phyloP scores from a whole-genome alignment of 92 coral and sea anemone genomes.

The Porites lobata region DNA sequence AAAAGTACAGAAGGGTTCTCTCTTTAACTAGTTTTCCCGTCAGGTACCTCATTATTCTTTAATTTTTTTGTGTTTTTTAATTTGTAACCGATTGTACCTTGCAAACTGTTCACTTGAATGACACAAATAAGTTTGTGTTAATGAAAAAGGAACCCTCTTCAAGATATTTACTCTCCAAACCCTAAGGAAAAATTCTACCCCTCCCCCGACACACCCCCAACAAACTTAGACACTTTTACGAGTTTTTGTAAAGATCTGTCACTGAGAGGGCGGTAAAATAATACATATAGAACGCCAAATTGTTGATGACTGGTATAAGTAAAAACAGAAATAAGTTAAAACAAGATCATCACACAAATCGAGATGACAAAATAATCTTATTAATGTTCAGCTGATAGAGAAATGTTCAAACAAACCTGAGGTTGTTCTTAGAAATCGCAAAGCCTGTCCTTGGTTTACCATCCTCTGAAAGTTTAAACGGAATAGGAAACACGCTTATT shows the following conservation, averaged over 20 bases:
- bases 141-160: not conserved
- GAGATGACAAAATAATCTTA: no score
- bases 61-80: no score
- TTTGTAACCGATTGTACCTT: no score
- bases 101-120: no score
- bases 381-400: not conserved
- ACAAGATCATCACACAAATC: not conserved
- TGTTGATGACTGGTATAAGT: no score
- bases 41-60: no score
- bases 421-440: slow-evolving; percentile 17
- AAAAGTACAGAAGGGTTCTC: no score
- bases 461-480: slow-evolving; percentile 17
- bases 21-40: no score
- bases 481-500: not conserved
- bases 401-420: not conserved
- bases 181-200: not conserved
- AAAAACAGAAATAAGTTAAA: no score
- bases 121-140: not conserved
- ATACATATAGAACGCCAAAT: no score
- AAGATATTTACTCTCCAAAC: not conserved
- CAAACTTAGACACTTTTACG: no score
- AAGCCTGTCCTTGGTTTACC: not conserved
- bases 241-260: not conserved
- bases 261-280: no score
- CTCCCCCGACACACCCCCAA: slow-evolving; percentile 72